These are phyloP conservation scores for Scolopax bukidnonensis DNA, from an alignment of 2,797 vertebrate species.

Conservation along the genomic window DNA sequence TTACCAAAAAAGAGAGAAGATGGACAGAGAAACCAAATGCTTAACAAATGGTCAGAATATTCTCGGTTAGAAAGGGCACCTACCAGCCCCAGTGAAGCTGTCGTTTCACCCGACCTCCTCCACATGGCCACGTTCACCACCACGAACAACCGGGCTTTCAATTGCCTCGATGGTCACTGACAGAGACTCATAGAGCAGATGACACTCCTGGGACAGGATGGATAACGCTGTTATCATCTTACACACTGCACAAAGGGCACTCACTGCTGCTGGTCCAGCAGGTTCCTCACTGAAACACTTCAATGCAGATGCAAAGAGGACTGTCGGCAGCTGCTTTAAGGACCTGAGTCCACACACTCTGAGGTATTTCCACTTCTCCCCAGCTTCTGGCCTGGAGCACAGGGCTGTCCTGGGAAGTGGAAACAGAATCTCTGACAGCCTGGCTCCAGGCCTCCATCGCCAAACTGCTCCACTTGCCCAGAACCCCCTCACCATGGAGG, in stretches of 20 bases:
- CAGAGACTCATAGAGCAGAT: neutral
- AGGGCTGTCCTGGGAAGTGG: accelerated
- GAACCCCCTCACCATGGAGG: neutral
- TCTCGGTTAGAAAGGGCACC: neutral
- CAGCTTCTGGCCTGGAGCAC: neutral
- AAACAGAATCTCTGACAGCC: accelerated
- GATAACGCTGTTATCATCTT: neutral
- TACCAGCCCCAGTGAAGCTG: neutral
- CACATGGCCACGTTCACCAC: neutral
- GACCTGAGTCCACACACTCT: neutral
- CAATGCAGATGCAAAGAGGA: neutral
- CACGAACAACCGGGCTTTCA: neutral
- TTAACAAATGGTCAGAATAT: neutral
- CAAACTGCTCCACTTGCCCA: neutral
- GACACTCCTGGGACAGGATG: neutral
- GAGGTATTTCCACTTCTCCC: neutral
- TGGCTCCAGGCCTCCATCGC: neutral
- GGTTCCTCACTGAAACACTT: neutral
- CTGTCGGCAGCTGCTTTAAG: neutral
- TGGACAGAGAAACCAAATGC: neutral
- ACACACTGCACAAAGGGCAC: neutral
- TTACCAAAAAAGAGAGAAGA: neutral
- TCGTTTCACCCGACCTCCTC: neutral
- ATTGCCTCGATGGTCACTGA: neutral
- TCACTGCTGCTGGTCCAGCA: neutral